These are phyloP conservation scores for Catonia carolina DNA, from an alignment of 2,888 invertebrate species.

Conservation along the genomic window DNA sequence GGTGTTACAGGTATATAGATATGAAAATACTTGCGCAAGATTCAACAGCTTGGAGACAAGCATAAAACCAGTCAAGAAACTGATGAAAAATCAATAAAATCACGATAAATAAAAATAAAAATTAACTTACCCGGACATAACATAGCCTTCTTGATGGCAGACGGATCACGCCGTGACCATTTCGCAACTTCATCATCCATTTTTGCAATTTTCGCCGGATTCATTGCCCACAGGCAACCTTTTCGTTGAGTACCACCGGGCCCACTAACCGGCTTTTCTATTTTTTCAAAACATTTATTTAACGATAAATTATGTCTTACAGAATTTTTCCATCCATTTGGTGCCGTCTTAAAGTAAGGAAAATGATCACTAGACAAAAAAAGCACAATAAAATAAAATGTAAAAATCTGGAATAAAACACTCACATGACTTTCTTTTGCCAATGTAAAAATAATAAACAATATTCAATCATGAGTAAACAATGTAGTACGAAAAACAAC, in stretches of 20 bases:
- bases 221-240: conserved; percentile 94
- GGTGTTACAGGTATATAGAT: too few species aligned
- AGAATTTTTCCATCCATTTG: conserved; percentile 98
- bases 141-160: conserved; percentile 89
- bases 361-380: conserved; percentile 97
- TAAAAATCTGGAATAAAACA: too few species aligned
- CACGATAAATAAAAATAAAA: too few species aligned
- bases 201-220: conserved; percentile 87
- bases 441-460: too few species aligned
- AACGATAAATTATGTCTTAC: conserved; percentile 94
- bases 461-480: too few species aligned
- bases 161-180: conserved; percentile 93
- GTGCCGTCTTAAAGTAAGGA: conserved; percentile 97
- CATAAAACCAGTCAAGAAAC: too few species aligned
- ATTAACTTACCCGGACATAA: conserved; percentile 74
- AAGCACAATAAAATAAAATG: conserved; percentile 47
- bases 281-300: conserved; percentile 98
- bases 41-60: too few species aligned
- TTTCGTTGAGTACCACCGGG: conserved; percentile 49
- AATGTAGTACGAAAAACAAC: too few species aligned
- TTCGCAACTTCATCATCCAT: conserved; percentile 98
- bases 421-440: too few species aligned
- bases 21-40: too few species aligned
- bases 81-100: too few species aligned
- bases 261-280: conserved; percentile 83